Evolutionary conservation across 37 sponge, comb jelly and placozoan genomes (phyloP), one percentile per base, ranked within the genome.

Genomic region (Lycopodina hypogea): DNA sequence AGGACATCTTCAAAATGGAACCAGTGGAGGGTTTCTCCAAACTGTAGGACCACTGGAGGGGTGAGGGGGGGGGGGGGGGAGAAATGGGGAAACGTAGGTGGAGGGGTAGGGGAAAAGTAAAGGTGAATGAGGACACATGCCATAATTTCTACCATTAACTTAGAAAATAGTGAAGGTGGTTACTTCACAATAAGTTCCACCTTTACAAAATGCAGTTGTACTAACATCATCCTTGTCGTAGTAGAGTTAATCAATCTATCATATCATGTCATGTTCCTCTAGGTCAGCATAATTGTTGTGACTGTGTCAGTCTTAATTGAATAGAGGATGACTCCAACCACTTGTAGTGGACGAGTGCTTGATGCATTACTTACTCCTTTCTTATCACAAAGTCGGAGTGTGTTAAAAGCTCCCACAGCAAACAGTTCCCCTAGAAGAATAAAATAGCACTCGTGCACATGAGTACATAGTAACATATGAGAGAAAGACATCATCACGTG

Each of bases 281-380:
- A n/a, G n/a, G n/a, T n/a, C n/a, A n/a, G n/a, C n/a, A n/a, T n/a
- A n/a, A n/a, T n/a, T n/a, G n/a, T n/a, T n/a, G n/a, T n/a, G n/a
- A n/a, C n/a, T n/a, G n/a, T n/a, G n/a, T n/a, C n/a, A n/a, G n/a
- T n/a, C n/a, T n/a, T n/a, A n/a, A n/a, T n/a, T n/a, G n/a, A n/a
- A n/a, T n/a, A n/a, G n/a, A n/a, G n/a, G n/a, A n/a, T n/a, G n/a
- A n/a, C n/a, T n/a, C n/a, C n/a, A n/a, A n/a, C n/a, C n/a, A n/a
- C n/a, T n/a, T n/a, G n/a, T n/a, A n/a, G n/a, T n/a, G n/a, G n/a
- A n/a, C n/a, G n/a, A n/a, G n/a, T n/a, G n/a, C n/a, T n/a, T n/a
- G n/a, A n/a, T n/a, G n/a, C n/a, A n/a, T n/a, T n/a, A n/a, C n/a
- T 85, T 62, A 97, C 98, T 78, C 98, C 98, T 51, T 90, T 83